phyloP scores from a whole-genome alignment of 2,113 vertebrate species.

The Gnathonemus longibarbis region DNA sequence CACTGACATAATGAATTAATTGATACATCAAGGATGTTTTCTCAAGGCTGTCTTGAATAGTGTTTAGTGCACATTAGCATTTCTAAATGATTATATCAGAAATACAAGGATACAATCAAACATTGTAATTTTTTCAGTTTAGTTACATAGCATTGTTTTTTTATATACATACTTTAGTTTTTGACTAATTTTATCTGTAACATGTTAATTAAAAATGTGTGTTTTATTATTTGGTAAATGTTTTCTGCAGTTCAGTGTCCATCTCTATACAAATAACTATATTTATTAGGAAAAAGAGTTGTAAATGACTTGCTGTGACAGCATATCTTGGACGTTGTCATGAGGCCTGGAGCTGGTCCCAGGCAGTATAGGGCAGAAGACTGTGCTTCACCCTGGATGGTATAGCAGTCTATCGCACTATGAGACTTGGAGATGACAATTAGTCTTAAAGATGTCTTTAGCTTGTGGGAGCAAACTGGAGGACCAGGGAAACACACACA shows the following conservation, averaged over 20 bases:
- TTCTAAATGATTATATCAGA: not conserved
- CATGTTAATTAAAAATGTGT: not conserved
- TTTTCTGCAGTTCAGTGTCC: not conserved
- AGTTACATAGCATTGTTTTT: not conserved
- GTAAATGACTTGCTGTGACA: not conserved
- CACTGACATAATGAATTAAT: not conserved
- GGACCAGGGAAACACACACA: not conserved
- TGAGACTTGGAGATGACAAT: not conserved
- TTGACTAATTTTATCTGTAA: not conserved
- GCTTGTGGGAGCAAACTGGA: not conserved
- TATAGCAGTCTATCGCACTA: not conserved
- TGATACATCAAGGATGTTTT: not conserved
- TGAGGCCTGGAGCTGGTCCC: not conserved
- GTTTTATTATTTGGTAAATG: not conserved
- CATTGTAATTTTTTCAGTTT: not conserved
- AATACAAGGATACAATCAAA: not conserved
- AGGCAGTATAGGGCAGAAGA: not conserved
- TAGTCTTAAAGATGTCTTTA: not conserved
- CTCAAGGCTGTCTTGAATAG: not conserved
- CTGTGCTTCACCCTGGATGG: not conserved
- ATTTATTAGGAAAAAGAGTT: not conserved
- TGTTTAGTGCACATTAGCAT: not conserved
- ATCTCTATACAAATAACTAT: not conserved
- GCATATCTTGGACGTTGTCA: not conserved
- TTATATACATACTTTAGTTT: not conserved